Conservation (phyloP, 2,113 vertebrate genomes). For the Hipposideros armiger region DNA sequence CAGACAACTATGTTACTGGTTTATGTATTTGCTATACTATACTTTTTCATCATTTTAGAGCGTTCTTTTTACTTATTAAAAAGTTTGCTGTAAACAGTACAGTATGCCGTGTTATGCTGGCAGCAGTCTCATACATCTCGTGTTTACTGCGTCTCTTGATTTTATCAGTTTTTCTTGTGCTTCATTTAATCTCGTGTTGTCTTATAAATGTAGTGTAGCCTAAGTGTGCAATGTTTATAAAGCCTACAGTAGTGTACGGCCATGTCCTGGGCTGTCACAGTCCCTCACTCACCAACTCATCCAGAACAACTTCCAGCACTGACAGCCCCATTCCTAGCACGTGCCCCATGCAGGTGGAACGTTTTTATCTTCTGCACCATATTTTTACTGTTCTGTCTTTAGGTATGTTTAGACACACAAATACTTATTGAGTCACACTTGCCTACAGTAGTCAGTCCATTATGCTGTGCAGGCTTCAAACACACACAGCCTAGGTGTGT, state of each 20-base stretch:
- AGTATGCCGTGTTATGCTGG: background rate
- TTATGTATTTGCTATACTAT: too few species aligned
- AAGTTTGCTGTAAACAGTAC: background rate
- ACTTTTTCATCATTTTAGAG: background rate
- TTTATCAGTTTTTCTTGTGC: background rate
- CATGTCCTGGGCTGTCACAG: background rate
- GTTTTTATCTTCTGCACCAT: background rate
- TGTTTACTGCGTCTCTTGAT: background rate
- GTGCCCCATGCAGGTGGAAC: background rate
- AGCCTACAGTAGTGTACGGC: too few species aligned
- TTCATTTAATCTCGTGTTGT: background rate
- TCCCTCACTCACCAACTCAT: background rate
- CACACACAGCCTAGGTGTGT: background rate
- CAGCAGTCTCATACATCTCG: background rate
- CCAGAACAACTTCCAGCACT: background rate
- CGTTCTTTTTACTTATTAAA: background rate
- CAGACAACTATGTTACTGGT: background rate
- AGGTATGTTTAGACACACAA: background rate
- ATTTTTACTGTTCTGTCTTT: background rate
- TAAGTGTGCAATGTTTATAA: too few species aligned
- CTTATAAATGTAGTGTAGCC: background rate
- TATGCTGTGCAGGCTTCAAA: background rate
- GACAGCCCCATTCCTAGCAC: background rate
- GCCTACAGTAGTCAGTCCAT: background rate
- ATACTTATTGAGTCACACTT: background rate